These are phyloP conservation scores for Nibea coibor DNA, from an alignment of 2,113 vertebrate genomes.

Conservation along the genomic window DNA sequence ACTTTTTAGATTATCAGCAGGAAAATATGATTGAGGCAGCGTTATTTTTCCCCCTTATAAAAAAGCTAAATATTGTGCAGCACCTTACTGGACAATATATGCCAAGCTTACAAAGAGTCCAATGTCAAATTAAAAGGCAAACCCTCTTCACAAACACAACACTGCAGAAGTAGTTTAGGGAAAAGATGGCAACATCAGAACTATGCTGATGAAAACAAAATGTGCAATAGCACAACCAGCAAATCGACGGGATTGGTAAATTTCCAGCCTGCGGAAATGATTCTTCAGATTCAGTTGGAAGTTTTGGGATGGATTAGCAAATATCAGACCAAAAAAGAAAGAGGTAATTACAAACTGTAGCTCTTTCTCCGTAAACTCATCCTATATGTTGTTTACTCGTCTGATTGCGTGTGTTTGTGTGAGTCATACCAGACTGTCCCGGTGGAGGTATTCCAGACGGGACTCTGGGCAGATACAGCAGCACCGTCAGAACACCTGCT, in stretches of 20 bases:
- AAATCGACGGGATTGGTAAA: neutral
- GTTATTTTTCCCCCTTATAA: neutral
- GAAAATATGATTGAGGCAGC: slow-evolving; percentile 11
- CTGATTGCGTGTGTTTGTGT: slow-evolving; percentile 18
- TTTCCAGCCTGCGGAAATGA: neutral
- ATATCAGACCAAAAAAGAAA: neutral
- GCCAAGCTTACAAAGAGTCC: neutral
- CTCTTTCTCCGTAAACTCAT: neutral
- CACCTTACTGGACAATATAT: neutral
- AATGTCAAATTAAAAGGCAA: neutral
- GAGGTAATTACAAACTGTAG: neutral
- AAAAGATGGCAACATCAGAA: neutral
- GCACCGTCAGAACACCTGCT: slow-evolving; percentile 77
- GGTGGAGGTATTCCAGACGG: slow-evolving; percentile 73
- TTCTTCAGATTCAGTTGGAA: too few relatives aligned
- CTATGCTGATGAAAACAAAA: neutral
- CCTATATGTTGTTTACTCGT: neutral
- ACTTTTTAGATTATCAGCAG: neutral
- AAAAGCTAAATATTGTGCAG: neutral
- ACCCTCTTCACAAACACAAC: neutral
- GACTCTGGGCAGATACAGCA: slow-evolving; percentile 76
- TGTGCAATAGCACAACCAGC: neutral
- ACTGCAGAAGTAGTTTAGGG: neutral
- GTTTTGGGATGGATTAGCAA: neutral
- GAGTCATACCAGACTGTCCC: slow-evolving; percentile 76